Base-by-base conservation (phyloP, 2,888 invertebrate species). In the Chaetogeoica ovagalla region DNA sequence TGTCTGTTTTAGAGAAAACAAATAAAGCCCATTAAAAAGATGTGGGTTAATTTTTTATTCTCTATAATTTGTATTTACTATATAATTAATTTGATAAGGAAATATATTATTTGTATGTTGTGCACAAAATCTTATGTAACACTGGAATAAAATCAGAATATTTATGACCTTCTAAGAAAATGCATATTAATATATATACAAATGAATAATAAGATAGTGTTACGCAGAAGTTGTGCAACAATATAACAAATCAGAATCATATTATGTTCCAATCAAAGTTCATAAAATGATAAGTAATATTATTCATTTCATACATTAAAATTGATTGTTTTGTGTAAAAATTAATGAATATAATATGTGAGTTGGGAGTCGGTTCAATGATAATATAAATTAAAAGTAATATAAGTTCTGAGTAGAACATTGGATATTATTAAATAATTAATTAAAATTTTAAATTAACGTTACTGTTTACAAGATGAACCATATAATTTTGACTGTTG, bases 161-260 rank as follows among this genome's bases (percentile, higher is more conserved):
- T 13, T 43, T 30, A 62, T 13, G 59, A 71, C 59, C 59, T 71
- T 71, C 43, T 30, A 68, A 48, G 43, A 11, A 43, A 65, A 39
- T 21, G 11, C 9, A 43, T 23, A 52, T 59, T 17, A 21, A 19
- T 9, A 1, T 59, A 59, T 57, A 4, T 39, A 43, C 17, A 70
- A 37, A 66, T 15, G 8, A 9, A 43, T 43, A 43, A 68, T 43
- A 39, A 11, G 37, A 57, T 21, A 57, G n/a, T 39, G 39, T 21
- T 37, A n/a, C 15, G 30, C 30, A 9, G 23, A n/a, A 48, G 23
- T 72, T 72, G 13, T 9, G 21, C 59, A 71, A 71, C 43, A 59
- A n/a, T n/a, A 6, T 52, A 68, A 48, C 52, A 52, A 68, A 23
- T 23, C 19, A 48, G 13, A 11, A 68, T 15, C 21, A 59, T 30